Evolutionary conservation across 2,888 invertebrate genomes (phyloP).

Genomic region (Aphodius granarius): DNA sequence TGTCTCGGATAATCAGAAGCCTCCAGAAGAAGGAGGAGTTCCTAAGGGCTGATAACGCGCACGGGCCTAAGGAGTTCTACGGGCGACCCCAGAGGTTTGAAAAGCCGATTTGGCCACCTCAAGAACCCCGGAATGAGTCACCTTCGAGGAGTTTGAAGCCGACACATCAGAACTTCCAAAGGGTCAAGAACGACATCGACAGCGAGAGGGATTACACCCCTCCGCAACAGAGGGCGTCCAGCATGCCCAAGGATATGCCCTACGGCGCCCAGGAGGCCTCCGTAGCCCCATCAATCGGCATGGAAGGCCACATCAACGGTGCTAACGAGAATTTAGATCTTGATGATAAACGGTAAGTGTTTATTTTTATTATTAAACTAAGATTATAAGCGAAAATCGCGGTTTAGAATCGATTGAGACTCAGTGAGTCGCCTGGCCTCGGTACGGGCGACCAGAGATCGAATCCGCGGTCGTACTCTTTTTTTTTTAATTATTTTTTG

Average conservation of each 20-base stretch:
- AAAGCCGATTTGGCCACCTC: slow-evolving; percentile 53
- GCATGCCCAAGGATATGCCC: slow-evolving; percentile 37
- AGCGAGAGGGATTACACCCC: slow-evolving; percentile 47
- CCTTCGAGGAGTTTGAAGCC: slow-evolving; percentile 56
- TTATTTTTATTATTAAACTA: too few relatives aligned
- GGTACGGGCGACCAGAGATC: too few relatives aligned
- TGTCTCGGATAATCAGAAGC: slow-evolving; percentile 79
- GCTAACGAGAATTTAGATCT: slow-evolving; percentile 38
- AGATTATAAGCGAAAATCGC: background rate
- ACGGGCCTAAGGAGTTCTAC: slow-evolving; percentile 70
- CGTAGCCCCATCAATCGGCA: slow-evolving; percentile 38
- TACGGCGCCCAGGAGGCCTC: slow-evolving; percentile 41
- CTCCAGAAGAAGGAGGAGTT: slow-evolving; percentile 91
- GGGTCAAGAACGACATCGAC: slow-evolving; percentile 54
- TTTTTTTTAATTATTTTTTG: too few relatives aligned
- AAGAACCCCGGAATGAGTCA: slow-evolving; percentile 49
- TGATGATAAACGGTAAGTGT: slow-evolving; percentile 41
- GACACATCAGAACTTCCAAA: slow-evolving; percentile 55
- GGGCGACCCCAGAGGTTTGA: slow-evolving; percentile 78
- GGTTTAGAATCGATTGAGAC: too few relatives aligned
- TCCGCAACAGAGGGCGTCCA: slow-evolving; percentile 39
- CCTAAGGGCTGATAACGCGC: slow-evolving; percentile 67
- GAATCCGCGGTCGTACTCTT: too few relatives aligned
- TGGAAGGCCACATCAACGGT: slow-evolving; percentile 36
- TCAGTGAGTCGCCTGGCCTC: too few relatives aligned